Evolutionary conservation across 2,888 invertebrate species (phyloP).

Genomic region (Orchesella flavescens): DNA sequence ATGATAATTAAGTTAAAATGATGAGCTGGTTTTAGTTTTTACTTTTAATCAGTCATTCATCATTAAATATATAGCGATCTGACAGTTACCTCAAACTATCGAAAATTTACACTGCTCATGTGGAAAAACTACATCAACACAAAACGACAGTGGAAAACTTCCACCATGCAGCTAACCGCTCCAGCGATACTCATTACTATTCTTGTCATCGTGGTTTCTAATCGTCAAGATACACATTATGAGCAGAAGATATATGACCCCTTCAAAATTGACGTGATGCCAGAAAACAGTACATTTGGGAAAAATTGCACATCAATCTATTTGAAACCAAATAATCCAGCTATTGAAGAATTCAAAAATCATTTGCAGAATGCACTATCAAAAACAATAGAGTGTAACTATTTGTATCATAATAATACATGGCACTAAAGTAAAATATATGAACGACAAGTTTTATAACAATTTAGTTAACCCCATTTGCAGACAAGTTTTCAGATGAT

Average conservation of each 20-base stretch:
- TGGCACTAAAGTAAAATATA: too few relatives aligned
- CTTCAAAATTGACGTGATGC: constrained; percentile 5
- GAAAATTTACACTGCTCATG: constrained; percentile 45
- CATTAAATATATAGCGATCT: constrained; percentile 38
- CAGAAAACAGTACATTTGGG: neutral
- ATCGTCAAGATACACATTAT: neutral
- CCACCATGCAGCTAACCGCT: constrained; percentile 24
- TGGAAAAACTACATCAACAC: constrained; percentile 55
- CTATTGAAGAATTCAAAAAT: neutral
- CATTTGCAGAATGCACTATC: neutral
- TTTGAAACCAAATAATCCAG: constrained; percentile 11
- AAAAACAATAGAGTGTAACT: too few relatives aligned
- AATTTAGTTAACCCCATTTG: too few relatives aligned
- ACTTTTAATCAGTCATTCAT: too few relatives aligned
- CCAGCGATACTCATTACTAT: constrained; percentile 34
- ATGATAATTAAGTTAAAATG: too few relatives aligned
- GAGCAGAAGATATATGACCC: constrained; percentile 1
- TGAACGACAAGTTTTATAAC: too few relatives aligned
- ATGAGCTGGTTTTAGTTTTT: too few relatives aligned
- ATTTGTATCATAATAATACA: too few relatives aligned
- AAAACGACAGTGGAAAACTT: constrained; percentile 46
- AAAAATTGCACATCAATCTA: constrained; percentile 13
- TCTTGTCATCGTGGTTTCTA: constrained; percentile 17
- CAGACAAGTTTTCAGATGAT: too few relatives aligned
- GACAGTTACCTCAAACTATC: constrained; percentile 31